Conservation (phyloP, 2,888 invertebrate genomes). For the Amblyjoppa fuscipennis region DNA sequence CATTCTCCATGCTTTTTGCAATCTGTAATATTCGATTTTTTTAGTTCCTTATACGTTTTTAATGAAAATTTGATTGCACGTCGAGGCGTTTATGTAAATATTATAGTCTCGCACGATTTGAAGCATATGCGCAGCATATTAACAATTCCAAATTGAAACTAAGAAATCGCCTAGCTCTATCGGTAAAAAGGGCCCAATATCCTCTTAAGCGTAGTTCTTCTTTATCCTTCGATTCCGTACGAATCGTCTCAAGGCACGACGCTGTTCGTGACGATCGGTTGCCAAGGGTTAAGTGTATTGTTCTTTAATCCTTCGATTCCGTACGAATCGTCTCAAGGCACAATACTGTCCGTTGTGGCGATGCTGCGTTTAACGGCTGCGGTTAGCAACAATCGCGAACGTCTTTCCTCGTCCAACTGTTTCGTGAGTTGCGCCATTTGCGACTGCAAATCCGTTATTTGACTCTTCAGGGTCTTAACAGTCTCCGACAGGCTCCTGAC, state of each 20-base stretch:
- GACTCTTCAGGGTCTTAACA: conserved; percentile 91
- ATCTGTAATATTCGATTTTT: no score
- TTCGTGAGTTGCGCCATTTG: conserved; percentile 88
- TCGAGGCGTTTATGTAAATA: no score
- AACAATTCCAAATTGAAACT: no score
- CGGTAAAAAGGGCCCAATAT: background rate
- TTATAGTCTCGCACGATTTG: no score
- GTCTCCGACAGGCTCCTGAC: conserved; percentile 91
- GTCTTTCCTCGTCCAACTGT: conserved; percentile 90
- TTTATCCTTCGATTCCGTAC: background rate
- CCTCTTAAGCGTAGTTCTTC: background rate
- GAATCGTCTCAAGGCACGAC: conserved; percentile 72
- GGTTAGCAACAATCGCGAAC: conserved; percentile 85
- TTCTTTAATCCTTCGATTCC: conserved; percentile 6
- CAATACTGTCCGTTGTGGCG: conserved; percentile 77
- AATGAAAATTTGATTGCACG: no score
- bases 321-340: conserved; percentile 69
- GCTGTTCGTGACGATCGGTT: conserved; percentile 72
- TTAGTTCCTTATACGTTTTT: no score
- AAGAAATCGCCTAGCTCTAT: no score
- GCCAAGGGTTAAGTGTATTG: background rate
- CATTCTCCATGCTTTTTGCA: no score
- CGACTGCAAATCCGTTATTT: conserved; percentile 89
- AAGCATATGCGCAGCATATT: no score
- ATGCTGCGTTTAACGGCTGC: conserved; percentile 83